Base-by-base conservation (phyloP, 2,113 vertebrate genomes). In the Microcebus tavaratra region DNA sequence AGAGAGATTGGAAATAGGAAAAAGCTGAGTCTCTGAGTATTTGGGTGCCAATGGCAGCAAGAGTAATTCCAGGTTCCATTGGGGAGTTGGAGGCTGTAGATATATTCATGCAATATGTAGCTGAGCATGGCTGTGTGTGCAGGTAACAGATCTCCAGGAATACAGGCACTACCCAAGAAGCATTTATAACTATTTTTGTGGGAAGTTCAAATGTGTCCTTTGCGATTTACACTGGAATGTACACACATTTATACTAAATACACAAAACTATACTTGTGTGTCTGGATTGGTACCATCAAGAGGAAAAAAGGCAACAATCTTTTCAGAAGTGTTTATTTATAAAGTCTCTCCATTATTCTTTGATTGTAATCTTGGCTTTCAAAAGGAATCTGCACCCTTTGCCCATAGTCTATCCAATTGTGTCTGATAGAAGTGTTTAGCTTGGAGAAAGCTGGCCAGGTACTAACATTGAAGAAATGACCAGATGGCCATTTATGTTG, bases 381-480 rank as follows among this genome's bases (percentile, higher is more conserved):
- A 88, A 88, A 76, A 18, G 39, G 72, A 75, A 59, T 79, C 8
- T 73, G 88, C 18, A 70, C 25, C 12, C 4, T 84, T 17, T 53
- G 4, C 36, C 2, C 55, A 45, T 6, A 73, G 23, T 48, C 29
- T 48, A 80, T 6, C 48, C 29, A 53, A 21, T 36, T 70, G 34
- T 53, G 34, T 65, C 75, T 90, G 27, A 72, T 18, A 3, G 36
- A 48, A 23, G 1, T 72, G 3, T 59, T 96, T 34, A 68, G 42
- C 23, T 80, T 63, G 8, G 27, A 81, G 45, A 70, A 65, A 76
- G 23, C 12, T 63, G 5, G 13, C 78, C 92, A 90, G 68, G 45
- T 82, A 31, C 39, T 90, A 93, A 93, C 80, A 96, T 34, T 42
- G 76, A 88, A 87, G 42, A 65, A 61, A 45, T 88, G 23, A 81